Base-by-base conservation (phyloP, 2,797 vertebrate species). In the Rhinella marina region DNA sequence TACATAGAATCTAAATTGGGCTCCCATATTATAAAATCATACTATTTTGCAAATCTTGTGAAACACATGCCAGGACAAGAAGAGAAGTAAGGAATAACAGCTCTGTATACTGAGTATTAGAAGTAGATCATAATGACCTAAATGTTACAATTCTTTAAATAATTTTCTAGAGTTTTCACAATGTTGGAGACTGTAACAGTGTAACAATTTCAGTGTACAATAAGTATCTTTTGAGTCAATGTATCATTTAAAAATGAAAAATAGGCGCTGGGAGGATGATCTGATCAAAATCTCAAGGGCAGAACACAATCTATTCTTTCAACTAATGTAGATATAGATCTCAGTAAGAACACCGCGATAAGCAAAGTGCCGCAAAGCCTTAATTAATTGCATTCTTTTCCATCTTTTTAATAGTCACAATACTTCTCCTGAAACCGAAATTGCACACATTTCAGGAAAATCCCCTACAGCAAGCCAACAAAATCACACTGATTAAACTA, bases 321-420 rank as follows among this genome's bases (percentile, higher is more conserved):
- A 92, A 85, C 91, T 91, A 87, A 90, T 90, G 79, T 90, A 92
- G 91, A 89, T 80, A 91, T 91, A 92, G 86, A 92, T 92, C 91
- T 90, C 85, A 91, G 82, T 86, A 89, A 89, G 88, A 81, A 90
- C 90, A 87, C 91, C 91, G 90, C 90, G 90, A 91, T 91, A 91
- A 92, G 91, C 90, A 91, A 90, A 90, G 79, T 90, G 88, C 90
- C 91, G 82, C 86, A 90, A 75, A 88, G 56, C 82, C 88, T 88
- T 87, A 90, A 86, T 0, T 90, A 89, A 89, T 92, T 88, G 90
- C 90, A 62, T 80, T 90, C 90, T 90, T 87, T 80, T 75, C 57
- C 82, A 86, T 89, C 85, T 89, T 89, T 89, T 86, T 89, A 86
- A 89, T 79, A 64, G 57, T 11, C 50, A 56, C 48, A 27, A 84